These are phyloP conservation scores for Scaptomyza pallida DNA, from an alignment of 1,140 invertebrate genomes.

Conservation along the genomic window DNA sequence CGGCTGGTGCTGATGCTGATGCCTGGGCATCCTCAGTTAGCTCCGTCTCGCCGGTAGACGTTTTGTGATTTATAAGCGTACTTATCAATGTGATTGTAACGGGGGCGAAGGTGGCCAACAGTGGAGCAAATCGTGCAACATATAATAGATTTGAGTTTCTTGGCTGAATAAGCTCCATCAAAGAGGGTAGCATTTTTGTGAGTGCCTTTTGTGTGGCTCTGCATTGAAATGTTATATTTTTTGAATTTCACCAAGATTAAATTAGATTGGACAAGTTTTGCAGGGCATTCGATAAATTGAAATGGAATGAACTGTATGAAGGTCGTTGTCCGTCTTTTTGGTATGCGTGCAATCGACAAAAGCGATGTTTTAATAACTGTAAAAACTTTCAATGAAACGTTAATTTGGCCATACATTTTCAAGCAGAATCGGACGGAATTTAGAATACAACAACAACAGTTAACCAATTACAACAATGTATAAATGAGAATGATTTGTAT, in stretches of 20 bases:
- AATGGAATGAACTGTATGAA: constrained; percentile 56
- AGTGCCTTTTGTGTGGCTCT: constrained; percentile 40
- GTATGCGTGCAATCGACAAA: background rate
- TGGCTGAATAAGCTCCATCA: constrained; percentile 63
- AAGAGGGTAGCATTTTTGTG: constrained; percentile 30
- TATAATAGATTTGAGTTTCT: constrained; percentile 65
- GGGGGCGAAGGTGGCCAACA: constrained; percentile 11
- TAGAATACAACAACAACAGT: too few species aligned
- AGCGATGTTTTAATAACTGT: constrained; percentile 9
- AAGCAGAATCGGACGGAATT: too few species aligned
- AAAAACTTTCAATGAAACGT: constrained; percentile 11
- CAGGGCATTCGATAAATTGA: constrained; percentile 74
- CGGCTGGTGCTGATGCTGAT: background rate
- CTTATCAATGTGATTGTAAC: constrained; percentile 71
- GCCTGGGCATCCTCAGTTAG: constrained; percentile 17
- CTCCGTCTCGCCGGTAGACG: constrained; percentile 32
- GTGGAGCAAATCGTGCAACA: constrained; percentile 40
- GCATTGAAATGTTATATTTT: constrained; percentile 77
- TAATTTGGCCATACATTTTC: background rate
- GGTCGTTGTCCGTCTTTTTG: constrained; percentile 12
- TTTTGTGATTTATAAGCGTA: constrained; percentile 82
- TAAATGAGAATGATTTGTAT: too few species aligned
- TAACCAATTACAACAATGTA: too few species aligned
- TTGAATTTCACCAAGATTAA: constrained; percentile 65
- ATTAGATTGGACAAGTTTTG: constrained; percentile 76